Evolutionary conservation across 1,140 invertebrate species (phyloP).

Genomic region (Physella acuta): DNA sequence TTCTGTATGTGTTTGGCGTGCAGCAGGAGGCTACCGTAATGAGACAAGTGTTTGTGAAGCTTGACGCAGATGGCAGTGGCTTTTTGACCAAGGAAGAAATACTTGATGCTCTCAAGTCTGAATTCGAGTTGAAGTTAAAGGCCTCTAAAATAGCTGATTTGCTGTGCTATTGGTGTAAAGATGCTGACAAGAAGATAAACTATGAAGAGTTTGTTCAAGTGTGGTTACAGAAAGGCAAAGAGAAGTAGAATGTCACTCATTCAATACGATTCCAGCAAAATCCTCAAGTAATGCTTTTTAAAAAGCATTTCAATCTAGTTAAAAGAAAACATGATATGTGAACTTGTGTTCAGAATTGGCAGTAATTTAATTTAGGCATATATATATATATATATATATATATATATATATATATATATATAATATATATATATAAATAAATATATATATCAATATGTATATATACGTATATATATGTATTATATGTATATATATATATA

Average conservation of each 20-base stretch:
- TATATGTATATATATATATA: too few relatives aligned
- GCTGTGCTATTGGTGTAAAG: slow-evolving; percentile 39
- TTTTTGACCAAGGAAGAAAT: slow-evolving; percentile 45
- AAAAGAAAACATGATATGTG: too few relatives aligned
- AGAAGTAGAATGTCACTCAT: too few relatives aligned
- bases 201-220: slow-evolving; percentile 45
- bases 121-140: slow-evolving; percentile 41
- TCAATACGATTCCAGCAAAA: too few relatives aligned
- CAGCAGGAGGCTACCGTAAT: slow-evolving; percentile 34
- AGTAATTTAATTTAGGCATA: too few relatives aligned
- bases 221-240: too few relatives aligned
- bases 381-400: too few relatives aligned
- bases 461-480: too few relatives aligned
- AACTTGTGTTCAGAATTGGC: too few relatives aligned
- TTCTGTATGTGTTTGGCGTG: slow-evolving; percentile 40
- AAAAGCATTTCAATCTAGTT: too few relatives aligned
- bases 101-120: slow-evolving; percentile 40
- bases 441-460: too few relatives aligned
- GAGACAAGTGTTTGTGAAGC: slow-evolving; percentile 38
- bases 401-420: background rate
- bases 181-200: slow-evolving; percentile 37
- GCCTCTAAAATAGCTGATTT: slow-evolving; percentile 42
- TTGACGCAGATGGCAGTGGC: slow-evolving; percentile 48
- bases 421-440: background rate
- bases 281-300: too few relatives aligned